A percentile compares a stretch with the other conserved stretches of the same genome.
phyloP scores from a whole-genome alignment of 1,140 invertebrate species.

The Colletes latitarsis region DNA sequence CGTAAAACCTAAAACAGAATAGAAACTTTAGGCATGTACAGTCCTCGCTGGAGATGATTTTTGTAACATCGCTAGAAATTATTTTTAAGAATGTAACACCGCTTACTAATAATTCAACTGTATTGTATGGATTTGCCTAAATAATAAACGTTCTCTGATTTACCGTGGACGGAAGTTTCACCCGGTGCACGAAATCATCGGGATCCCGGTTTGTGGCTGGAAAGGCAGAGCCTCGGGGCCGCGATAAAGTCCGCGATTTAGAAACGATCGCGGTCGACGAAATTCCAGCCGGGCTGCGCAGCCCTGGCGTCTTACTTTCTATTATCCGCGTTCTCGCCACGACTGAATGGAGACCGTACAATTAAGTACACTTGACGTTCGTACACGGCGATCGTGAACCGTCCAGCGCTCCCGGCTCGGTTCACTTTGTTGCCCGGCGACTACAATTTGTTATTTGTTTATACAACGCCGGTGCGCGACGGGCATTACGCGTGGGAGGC shows the following conservation, averaged over 20 bases:
- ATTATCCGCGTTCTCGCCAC: conserved; percentile 41
- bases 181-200: background rate
- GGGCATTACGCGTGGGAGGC: conserved; percentile 1
- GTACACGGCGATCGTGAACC: conserved; percentile 35
- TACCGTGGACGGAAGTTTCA: background rate
- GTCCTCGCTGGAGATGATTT: too few relatives aligned
- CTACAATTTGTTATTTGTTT: conserved; percentile 45
- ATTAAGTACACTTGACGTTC: conserved; percentile 47
- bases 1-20: too few relatives aligned
- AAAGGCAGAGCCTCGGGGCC: background rate
- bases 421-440: conserved; percentile 31
- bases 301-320: conserved; percentile 36
- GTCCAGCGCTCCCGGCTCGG: conserved; percentile 32
- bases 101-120: too few relatives aligned
- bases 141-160: background rate
- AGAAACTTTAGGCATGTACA: too few relatives aligned
- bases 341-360: conserved; percentile 44
- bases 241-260: conserved; percentile 38
- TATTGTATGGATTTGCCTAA: too few relatives aligned
- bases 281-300: background rate
- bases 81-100: too few relatives aligned
- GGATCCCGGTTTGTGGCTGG: background rate
- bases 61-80: too few relatives aligned
- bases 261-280: conserved; percentile 21
- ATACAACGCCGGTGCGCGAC: background rate